Evolutionary conservation across 1,140 invertebrate species (phyloP), one percentile per base, ranked within the genome.

Genomic region (Sarcophaga bullata): DNA sequence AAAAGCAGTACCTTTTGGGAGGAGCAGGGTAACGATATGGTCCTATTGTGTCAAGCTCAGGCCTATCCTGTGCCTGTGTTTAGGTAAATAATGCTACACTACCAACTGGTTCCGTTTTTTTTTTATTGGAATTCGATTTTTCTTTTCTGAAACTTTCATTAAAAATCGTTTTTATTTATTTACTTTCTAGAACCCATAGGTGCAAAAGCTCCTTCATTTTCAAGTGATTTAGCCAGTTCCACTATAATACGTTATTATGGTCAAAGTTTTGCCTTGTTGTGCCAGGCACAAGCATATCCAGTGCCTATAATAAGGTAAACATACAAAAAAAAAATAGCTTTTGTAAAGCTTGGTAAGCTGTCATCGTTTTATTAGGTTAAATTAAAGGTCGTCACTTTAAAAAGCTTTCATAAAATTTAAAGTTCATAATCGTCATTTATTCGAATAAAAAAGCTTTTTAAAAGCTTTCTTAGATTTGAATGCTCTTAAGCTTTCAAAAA

Each of bases 201-300:
- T 82, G 92, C 92, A 73, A 94, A 93, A 91, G 92, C 93, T 82
- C 94, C 94, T 17, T 92, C 92, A 76, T 94, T 95, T 76, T 84
- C 84, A 1, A 81, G 72, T 25, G 84, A 84, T 37, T 75, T 85
- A 68, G 87, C 80, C 86, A 84, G 88, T 84, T 91, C 94, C 86
- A 92, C 94, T 84, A 91, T 97, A 96, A 95, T 91, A 94, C 94
- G 86, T 94, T 91, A 82, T 91, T 92, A 81, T 49, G 72, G 78
- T n/a, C 87, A 88, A 85, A 88, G 87, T 80, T 92, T 94, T 85
- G 93, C 92, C 84, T 89, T 95, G 85, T 91, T 93, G 83, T 95
- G 95, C 87, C 93, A 95, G 90, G 94, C 95, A 81, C 94, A 95
- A 91, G 94, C 94, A 84, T 94, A 93, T 91, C 95, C 95, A 83